phyloP scores from a whole-genome alignment of 2,888 invertebrate genomes.

The Aporophyla lueneburgensis region DNA sequence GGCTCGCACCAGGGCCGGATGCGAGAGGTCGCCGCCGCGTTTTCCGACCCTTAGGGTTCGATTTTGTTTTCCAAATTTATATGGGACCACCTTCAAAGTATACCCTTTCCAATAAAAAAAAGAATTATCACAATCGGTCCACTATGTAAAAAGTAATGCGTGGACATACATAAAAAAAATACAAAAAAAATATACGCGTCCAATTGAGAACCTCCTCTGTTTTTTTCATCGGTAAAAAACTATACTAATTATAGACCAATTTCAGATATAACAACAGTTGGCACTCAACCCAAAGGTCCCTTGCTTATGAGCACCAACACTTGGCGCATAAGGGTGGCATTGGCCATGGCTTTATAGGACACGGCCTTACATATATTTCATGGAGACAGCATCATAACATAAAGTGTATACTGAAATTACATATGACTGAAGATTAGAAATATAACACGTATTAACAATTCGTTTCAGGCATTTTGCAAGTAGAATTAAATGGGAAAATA shows the following conservation, averaged over 20 bases:
- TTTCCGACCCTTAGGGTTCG: no score
- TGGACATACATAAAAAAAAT: no score
- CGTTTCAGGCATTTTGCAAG: background rate
- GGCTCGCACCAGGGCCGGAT: no score
- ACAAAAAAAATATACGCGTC: no score
- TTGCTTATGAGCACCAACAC: background rate
- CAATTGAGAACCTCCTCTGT: no score
- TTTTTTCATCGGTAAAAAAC: no score
- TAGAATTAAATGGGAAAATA: background rate
- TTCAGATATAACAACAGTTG: constrained; percentile 20
- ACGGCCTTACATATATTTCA: constrained; percentile 8
- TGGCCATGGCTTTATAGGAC: background rate
- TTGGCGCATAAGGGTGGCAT: constrained; percentile 2
- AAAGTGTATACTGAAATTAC: constrained; percentile 5
- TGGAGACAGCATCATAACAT: background rate
- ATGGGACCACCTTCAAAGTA: no score
- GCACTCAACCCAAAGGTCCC: constrained; percentile 6
- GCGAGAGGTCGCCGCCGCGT: no score
- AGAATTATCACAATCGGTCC: no score
- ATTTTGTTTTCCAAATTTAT: no score
- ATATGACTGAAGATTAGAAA: background rate
- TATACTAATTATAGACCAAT: background rate
- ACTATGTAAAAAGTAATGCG: no score
- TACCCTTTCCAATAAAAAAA: no score
- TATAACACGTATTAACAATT: background rate